phyloP scores from a whole-genome alignment of 2,113 vertebrate species.

The Ptilonorhynchus violaceus region DNA sequence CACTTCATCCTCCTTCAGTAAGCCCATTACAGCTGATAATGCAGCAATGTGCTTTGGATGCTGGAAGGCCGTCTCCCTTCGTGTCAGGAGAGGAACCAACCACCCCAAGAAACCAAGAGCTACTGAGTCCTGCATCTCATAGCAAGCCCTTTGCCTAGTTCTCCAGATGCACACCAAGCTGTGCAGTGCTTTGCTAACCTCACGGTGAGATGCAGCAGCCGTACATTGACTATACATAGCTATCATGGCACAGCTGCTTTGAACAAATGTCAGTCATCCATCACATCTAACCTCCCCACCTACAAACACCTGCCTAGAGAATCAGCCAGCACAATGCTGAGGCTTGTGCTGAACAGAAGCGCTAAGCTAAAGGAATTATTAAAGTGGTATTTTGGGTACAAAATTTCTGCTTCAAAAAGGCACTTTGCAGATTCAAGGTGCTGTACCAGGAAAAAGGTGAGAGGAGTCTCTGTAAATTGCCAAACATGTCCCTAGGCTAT shows the following conservation, averaged over 20 bases:
- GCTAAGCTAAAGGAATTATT: background rate
- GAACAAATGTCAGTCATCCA: background rate
- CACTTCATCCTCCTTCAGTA: background rate
- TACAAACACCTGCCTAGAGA: accelerated
- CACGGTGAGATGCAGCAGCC: background rate
- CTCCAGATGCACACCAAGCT: background rate
- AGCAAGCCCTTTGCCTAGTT: background rate
- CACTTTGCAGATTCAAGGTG: background rate
- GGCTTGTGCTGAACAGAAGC: background rate
- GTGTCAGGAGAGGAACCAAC: background rate
- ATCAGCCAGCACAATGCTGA: background rate
- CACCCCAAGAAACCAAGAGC: background rate
- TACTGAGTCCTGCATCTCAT: background rate
- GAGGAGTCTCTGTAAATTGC: background rate
- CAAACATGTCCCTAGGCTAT: background rate
- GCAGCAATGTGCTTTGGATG: accelerated
- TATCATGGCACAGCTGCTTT: background rate
- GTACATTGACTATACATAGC: accelerated
- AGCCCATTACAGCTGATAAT: accelerated
- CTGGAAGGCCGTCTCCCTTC: background rate
- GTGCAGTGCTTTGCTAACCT: background rate
- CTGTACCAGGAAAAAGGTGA: background rate
- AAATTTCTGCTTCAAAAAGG: background rate
- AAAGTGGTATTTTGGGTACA: background rate
- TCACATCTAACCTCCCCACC: background rate